A percentile compares a stretch with the other conserved stretches of the same genome.
phyloP scores from a whole-genome alignment of 2,797 vertebrate genomes.

The Micrastur ruficollis region DNA sequence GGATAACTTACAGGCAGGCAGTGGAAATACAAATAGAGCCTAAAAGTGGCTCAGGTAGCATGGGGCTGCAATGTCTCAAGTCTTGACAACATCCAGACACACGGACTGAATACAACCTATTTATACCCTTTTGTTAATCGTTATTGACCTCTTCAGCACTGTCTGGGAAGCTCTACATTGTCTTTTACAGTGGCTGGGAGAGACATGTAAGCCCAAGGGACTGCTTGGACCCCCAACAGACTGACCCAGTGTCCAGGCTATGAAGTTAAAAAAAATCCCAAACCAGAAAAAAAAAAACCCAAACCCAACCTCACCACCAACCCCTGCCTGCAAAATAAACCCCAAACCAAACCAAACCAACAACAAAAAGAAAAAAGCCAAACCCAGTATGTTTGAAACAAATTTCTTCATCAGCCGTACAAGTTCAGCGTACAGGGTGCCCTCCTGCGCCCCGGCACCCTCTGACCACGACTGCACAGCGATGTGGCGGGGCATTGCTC shows the following conservation, averaged over 20 bases:
- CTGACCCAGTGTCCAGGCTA: no score
- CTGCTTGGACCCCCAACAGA: not conserved
- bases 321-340: not conserved
- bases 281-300: not conserved
- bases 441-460: not conserved
- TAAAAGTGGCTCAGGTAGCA: not conserved
- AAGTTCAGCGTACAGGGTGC: rapidly evolving
- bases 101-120: not conserved
- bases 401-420: not conserved
- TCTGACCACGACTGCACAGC: not conserved
- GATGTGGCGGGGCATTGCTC: rapidly evolving
- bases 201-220: not conserved
- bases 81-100: not conserved
- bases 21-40: not conserved
- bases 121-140: not conserved
- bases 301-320: no score
- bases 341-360: not conserved
- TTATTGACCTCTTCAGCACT: not conserved
- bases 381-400: no score
- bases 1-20: not conserved
- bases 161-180: not conserved
- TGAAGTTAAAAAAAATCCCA: not conserved
- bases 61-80: not conserved
- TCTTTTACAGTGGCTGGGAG: not conserved
- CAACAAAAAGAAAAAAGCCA: not conserved